Conservation (phyloP, 2,113 vertebrate genomes). For the Alligator mississippiensis region DNA sequence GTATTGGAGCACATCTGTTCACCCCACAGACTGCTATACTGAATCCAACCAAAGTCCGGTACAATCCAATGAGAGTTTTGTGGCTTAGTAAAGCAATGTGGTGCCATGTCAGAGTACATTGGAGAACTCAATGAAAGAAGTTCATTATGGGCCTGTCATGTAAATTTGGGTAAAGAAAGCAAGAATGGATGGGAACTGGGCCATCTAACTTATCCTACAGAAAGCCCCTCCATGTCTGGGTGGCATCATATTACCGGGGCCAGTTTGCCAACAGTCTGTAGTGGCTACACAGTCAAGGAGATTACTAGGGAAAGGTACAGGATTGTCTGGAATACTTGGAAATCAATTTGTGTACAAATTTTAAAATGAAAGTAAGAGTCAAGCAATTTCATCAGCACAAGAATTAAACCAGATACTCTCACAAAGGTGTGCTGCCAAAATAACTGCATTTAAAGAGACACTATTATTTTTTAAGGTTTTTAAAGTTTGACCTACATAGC, state of each 20-base stretch:
- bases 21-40: too few relatives aligned
- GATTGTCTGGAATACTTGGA: neutral
- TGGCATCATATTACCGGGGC: neutral
- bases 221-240: neutral
- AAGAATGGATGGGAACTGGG: neutral
- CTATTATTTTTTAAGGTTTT: neutral
- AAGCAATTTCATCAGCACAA: neutral
- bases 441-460: neutral
- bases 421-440: too few relatives aligned
- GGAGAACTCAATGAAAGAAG: neutral
- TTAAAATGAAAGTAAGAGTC: neutral
- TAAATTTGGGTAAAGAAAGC: neutral
- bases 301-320: neutral
- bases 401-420: neutral
- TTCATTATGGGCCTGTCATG: neutral
- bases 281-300: neutral
- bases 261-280: neutral
- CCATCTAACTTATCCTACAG: neutral
- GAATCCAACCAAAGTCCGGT: too few relatives aligned
- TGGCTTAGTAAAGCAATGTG: neutral
- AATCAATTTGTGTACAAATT: neutral
- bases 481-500: neutral
- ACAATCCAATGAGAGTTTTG: neutral
- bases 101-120: neutral
- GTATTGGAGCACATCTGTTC: neutral